phyloP scores from a whole-genome alignment of 2,797 vertebrate genomes.

The Muscicapa striata region DNA sequence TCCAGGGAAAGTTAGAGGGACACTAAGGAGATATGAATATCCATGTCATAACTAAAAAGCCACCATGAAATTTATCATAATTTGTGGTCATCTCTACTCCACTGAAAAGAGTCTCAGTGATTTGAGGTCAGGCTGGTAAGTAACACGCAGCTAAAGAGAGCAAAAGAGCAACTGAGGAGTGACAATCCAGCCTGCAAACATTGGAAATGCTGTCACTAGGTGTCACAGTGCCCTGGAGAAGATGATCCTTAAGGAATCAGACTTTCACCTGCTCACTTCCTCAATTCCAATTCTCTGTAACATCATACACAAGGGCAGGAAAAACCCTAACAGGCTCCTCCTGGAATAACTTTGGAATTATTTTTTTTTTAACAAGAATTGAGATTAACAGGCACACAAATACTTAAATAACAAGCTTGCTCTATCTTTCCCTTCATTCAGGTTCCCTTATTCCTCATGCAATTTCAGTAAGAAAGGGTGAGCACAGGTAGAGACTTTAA shows the following conservation, averaged over 20 bases:
- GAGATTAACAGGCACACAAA: background rate
- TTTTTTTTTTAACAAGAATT: background rate
- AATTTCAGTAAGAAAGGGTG: background rate
- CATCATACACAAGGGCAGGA: background rate
- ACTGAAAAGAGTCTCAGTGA: background rate
- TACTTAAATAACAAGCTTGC: background rate
- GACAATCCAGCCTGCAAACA: background rate
- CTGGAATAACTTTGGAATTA: background rate
- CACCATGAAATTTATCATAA: background rate
- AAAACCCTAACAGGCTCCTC: background rate
- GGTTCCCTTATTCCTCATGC: background rate
- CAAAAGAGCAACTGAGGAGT: background rate
- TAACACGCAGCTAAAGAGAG: background rate
- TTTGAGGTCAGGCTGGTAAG: background rate
- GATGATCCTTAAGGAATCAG: background rate
- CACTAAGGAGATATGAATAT: background rate
- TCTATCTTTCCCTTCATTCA: background rate
- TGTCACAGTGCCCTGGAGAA: background rate
- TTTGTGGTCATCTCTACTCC: background rate
- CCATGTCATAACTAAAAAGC: background rate
- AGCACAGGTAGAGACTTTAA: background rate
- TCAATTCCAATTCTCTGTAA: background rate
- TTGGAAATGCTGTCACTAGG: background rate
- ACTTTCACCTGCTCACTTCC: background rate
- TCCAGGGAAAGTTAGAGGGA: background rate